A percentile compares a stretch with the other conserved stretches of the same genome.
These are phyloP conservation scores for Brachionus asplanchnoidis DNA, from an alignment of 1,140 invertebrate genomes.

Conservation along the genomic window DNA sequence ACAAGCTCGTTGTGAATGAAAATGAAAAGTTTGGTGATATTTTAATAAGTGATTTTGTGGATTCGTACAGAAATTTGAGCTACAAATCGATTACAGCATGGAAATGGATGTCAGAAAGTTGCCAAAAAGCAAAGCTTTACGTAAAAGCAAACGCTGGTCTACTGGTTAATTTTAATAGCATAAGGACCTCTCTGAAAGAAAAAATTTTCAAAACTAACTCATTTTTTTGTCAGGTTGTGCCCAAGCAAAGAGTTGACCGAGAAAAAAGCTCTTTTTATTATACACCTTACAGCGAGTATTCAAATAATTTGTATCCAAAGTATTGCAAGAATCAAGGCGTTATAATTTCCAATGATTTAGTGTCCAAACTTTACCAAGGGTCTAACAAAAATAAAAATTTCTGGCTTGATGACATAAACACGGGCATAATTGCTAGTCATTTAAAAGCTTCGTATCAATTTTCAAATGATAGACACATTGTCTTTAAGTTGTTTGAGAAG, in stretches of 20 bases:
- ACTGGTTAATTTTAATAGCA: neutral
- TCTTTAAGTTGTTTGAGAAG: neutral
- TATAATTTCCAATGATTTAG: neutral
- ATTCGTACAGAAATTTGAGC: neutral
- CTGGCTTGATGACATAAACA: neutral
- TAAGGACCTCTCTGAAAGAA: neutral
- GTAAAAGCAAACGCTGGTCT: neutral
- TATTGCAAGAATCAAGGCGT: neutral
- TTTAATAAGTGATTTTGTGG: neutral
- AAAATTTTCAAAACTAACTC: neutral
- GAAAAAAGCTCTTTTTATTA: neutral
- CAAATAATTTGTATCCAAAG: neutral
- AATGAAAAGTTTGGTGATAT: neutral
- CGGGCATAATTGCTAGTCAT: neutral
- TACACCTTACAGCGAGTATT: neutral
- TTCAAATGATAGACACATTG: neutral
- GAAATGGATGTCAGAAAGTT: slow-evolving; percentile 8
- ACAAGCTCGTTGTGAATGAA: neutral
- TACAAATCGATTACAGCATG: neutral
- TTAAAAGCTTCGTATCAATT: neutral
- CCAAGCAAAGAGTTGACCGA: neutral
- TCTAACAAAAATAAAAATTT: neutral
- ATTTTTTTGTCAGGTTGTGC: neutral
- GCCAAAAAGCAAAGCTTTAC: neutral
- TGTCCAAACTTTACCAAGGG: neutral